Conservation (phyloP, 2,888 invertebrate species). For the Teleiodes luculella region DNA sequence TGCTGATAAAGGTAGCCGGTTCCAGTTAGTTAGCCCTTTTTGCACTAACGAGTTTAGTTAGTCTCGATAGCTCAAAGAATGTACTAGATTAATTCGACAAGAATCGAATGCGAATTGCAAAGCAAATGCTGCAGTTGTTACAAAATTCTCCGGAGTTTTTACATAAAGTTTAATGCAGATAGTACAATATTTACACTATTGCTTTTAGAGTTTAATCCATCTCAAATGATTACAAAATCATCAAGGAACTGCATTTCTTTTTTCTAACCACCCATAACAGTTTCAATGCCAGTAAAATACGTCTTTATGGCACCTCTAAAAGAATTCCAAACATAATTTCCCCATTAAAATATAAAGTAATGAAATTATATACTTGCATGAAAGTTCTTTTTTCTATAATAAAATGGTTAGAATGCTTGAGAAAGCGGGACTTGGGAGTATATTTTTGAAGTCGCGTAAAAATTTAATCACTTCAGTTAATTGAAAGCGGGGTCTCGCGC, state of each 20-base stretch:
- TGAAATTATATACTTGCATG: conserved; percentile 41
- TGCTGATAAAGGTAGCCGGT: conserved; percentile 54
- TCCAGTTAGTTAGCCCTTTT: conserved; percentile 37
- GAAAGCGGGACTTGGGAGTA: conserved; percentile 21
- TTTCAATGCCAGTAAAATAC: conserved; percentile 21
- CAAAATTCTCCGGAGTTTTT: background rate
- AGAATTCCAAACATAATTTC: conserved; percentile 52
- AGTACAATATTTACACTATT: conserved; percentile 1
- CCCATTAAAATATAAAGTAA: conserved; percentile 56
- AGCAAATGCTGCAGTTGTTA: background rate
- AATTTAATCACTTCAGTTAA: conserved; percentile 51
- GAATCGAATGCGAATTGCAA: background rate
- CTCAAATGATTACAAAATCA: conserved; percentile 2
- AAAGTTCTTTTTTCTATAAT: conserved; percentile 46
- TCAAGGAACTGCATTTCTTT: conserved; percentile 4
- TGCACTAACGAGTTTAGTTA: background rate
- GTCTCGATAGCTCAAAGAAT: conserved; percentile 9
- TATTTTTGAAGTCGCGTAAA: conserved; percentile 53
- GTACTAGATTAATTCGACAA: background rate
- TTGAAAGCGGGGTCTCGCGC: conserved; percentile 37
- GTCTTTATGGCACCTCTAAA: conserved; percentile 35
- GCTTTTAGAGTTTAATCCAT: background rate
- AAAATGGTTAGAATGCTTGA: conserved; percentile 36
- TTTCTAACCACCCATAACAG: conserved; percentile 13
- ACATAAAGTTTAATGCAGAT: background rate